Base-by-base conservation (phyloP, 1,140 invertebrate genomes). In the Eriocheir sinensis region DNA sequence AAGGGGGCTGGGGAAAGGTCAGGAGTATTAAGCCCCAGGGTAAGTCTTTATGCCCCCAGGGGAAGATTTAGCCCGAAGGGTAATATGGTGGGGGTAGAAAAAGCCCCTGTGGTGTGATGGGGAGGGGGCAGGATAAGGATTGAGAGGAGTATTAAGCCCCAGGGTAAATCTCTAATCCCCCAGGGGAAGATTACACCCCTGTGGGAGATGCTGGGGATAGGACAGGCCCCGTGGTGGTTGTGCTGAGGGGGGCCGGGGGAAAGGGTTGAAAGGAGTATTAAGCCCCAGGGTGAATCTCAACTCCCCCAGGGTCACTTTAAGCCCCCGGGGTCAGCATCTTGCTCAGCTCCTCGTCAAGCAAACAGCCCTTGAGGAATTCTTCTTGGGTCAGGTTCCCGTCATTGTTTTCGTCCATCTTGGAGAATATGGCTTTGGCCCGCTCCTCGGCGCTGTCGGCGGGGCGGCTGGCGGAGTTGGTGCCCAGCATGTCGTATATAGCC, bases 381-480 rank as follows among this genome's bases (percentile, higher is more conserved):
- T 99, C 99, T 97, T 99, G 98, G 80, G 99, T 99, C 96, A 99
- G 97, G 96, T 99, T 99, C 83, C 99, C 99, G 97, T 99, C 99
- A 97, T 99, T 99, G 97, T 99, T 99, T 96, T 99, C 98, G 96
- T 99, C 99, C 99, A 99, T 99, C 97, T 99, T 99, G 85, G 98
- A 98, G 97, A 99, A 99, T 96, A 99, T 99, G 97, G 99, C 99
- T 97, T 99, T 99, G 94, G 99, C 99, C 96, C 99, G 97, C 96
- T 99, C 99, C 96, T 99, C 99, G 21, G 99, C 99, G 30, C 98
- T 98, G 97, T 99, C 98, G 72, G 98, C 98, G 38, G 98, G 98
- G 96, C 98, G 97, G 97, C 99, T 99, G 96, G 98, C 98, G 96
- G 98, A 99, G 97, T 98, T 99, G 93, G 99, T 98, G 80, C 99